phyloP scores from a whole-genome alignment of 1,140 invertebrate genomes.

The Neodiprion virginianus region DNA sequence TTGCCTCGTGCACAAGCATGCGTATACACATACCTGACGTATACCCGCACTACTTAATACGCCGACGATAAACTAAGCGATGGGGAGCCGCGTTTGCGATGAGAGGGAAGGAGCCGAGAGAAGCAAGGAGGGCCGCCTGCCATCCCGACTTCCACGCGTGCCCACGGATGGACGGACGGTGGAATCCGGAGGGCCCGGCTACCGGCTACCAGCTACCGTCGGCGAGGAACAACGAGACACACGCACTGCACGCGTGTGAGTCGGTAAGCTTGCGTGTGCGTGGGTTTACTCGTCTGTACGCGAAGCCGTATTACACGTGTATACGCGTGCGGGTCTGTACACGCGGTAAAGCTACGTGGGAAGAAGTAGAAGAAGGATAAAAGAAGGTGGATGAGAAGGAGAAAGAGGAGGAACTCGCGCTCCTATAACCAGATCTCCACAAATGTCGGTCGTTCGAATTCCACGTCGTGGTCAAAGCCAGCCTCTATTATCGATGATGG shows the following conservation, averaged over 20 bases:
- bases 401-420: not conserved
- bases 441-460: not conserved
- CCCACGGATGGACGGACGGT: not conserved
- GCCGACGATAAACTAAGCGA: not conserved
- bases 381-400: too few relatives aligned
- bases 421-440: too few relatives aligned
- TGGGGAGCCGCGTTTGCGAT: not conserved
- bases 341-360: too few relatives aligned
- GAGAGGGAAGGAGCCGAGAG: not conserved
- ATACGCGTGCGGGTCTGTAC: not conserved
- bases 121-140: not conserved
- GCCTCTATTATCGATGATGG: not conserved
- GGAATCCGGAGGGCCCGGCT: slow-evolving; percentile 6
- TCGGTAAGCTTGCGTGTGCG: too few relatives aligned
- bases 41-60: slow-evolving; percentile 1
- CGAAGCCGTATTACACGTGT: not conserved
- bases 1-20: not conserved
- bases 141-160: slow-evolving; percentile 1
- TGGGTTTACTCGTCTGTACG: not conserved
- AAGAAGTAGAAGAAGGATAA: not conserved
- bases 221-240: not conserved
- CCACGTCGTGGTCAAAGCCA: not conserved
- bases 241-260: not conserved
- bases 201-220: slow-evolving; percentile 3
- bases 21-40: not conserved